A percentile compares a stretch with the other conserved stretches of the same genome.
These are phyloP conservation scores for Vireo griseus DNA, from an alignment of 2,797 vertebrate species.

Conservation along the genomic window DNA sequence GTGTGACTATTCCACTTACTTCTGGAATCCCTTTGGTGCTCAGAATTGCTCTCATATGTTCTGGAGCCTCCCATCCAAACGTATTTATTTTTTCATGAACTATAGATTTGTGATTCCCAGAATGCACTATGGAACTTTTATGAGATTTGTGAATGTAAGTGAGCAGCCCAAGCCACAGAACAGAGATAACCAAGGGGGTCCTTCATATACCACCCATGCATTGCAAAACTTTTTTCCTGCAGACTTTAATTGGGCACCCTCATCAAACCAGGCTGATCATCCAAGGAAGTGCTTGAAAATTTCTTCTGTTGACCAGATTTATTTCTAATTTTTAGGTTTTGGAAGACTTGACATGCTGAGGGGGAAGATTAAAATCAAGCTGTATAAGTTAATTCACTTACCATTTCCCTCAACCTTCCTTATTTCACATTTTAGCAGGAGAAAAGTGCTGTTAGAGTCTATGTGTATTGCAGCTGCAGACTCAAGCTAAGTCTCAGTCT, in stretches of 20 bases:
- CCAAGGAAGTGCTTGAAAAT: not conserved
- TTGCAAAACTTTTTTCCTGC: not conserved
- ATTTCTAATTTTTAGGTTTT: not conserved
- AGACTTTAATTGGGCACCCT: not conserved
- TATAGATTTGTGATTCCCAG: not conserved
- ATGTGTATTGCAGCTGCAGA: not conserved
- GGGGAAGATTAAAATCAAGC: not conserved
- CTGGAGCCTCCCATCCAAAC: not conserved
- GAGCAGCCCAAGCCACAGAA: not conserved
- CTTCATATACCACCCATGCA: not conserved
- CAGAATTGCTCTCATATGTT: not conserved
- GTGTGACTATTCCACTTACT: not conserved
- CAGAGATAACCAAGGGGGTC: not conserved
- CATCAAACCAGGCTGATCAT: not conserved
- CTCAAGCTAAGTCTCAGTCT: not conserved
- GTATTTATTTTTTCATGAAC: not conserved
- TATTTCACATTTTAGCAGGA: not conserved
- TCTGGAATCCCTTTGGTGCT: not conserved
- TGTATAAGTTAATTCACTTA: not conserved
- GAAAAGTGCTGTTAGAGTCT: not conserved
- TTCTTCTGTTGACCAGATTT: not conserved
- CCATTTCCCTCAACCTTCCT: rapidly evolving
- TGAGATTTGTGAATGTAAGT: not conserved
- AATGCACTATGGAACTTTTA: not conserved
- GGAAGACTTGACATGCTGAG: not conserved